A percentile compares a stretch with the other conserved stretches of the same genome.
phyloP scores from a whole-genome alignment of 2,113 vertebrate genomes.

The Trochalopteron elliotii region DNA sequence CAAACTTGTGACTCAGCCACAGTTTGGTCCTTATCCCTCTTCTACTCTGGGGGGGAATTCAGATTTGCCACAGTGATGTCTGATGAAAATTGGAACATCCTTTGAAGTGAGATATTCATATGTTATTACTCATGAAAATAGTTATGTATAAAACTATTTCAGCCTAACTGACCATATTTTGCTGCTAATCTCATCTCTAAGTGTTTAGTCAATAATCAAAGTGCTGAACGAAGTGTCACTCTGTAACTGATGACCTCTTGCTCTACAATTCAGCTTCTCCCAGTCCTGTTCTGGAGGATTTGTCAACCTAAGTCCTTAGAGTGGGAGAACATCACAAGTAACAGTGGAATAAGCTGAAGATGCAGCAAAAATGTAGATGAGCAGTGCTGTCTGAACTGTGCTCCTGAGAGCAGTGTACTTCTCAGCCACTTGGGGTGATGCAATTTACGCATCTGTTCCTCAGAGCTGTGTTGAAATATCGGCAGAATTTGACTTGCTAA shows the following conservation, averaged over 20 bases:
- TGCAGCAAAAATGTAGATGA: not conserved
- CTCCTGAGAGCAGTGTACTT: constrained; percentile 5
- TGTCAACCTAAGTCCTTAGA: not conserved
- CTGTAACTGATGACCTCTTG: not conserved
- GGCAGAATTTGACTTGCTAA: constrained; percentile 50
- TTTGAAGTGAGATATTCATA: not conserved
- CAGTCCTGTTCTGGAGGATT: not conserved
- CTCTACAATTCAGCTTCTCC: not conserved
- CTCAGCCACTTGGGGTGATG: not conserved
- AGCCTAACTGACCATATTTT: not conserved
- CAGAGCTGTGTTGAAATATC: not conserved
- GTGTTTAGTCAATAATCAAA: not conserved
- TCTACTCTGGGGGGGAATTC: not conserved
- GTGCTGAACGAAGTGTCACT: not conserved
- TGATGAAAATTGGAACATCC: not conserved
- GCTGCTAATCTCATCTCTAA: not conserved
- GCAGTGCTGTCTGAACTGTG: not conserved
- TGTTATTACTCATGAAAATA: not conserved
- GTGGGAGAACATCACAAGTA: not conserved
- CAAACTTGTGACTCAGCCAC: not conserved
- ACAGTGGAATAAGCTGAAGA: not conserved
- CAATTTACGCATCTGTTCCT: constrained; percentile 5
- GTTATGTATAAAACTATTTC: not conserved
- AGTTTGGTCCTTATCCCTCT: not conserved
- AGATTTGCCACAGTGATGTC: not conserved